Conservation (phyloP, 2,888 invertebrate species). For the Galeruca laticollis region DNA sequence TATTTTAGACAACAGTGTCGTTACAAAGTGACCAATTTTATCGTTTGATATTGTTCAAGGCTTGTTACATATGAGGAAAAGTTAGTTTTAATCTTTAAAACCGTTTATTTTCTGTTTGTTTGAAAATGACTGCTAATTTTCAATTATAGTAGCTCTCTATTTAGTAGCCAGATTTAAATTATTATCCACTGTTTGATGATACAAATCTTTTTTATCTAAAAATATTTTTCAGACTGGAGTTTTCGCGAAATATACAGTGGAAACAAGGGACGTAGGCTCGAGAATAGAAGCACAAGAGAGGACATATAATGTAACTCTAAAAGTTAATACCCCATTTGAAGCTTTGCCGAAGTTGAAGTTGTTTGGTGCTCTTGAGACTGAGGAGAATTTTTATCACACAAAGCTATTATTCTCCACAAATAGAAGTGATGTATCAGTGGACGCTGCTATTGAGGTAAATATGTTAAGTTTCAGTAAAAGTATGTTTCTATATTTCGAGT, state of each 20-base stretch:
- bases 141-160: neutral
- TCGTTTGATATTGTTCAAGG: too few relatives aligned
- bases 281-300: constrained; percentile 48
- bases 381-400: constrained; percentile 68
- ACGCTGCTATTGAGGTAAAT: constrained; percentile 70
- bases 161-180: neutral
- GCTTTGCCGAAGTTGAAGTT: constrained; percentile 68
- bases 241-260: constrained; percentile 69
- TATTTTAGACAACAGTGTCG: too few relatives aligned
- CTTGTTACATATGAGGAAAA: too few relatives aligned
- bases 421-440: constrained; percentile 68
- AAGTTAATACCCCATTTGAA: constrained; percentile 70
- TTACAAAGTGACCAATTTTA: too few relatives aligned
- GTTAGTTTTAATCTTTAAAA: too few relatives aligned
- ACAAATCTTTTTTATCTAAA: constrained; percentile 1
- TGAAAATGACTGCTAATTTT: too few relatives aligned
- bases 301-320: constrained; percentile 67
- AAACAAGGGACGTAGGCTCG: constrained; percentile 50
- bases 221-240: constrained; percentile 65
- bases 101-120: too few relatives aligned
- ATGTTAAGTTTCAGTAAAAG: constrained; percentile 49
- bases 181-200: neutral
- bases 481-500: constrained; percentile 52
- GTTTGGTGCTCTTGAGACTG: constrained; percentile 54
- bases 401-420: constrained; percentile 69